Percentiles rank a stretch among this genome's conserved stretches.
These are phyloP conservation scores for Platygyra sinensis DNA, from an alignment of 64 coral and sea anemone species.

Conservation along the genomic window DNA sequence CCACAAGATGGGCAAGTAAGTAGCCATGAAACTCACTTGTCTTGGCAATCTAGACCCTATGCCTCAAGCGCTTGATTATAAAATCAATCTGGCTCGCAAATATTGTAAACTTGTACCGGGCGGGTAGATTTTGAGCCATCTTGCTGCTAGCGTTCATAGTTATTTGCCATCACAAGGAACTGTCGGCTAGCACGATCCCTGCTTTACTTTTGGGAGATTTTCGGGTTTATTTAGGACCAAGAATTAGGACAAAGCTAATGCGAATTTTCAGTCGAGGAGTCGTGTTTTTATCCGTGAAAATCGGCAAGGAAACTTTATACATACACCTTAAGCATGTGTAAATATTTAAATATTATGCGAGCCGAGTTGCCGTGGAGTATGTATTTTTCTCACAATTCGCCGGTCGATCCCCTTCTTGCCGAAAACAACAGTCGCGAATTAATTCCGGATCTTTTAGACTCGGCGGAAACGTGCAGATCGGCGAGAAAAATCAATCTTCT, in stretches of 20 bases:
- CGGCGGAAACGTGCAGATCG: background rate
- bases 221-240: background rate
- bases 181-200: constrained; percentile 2
- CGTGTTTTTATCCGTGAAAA: constrained; percentile 19
- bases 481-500: background rate
- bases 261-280: constrained; percentile 14
- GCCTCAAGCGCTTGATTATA: constrained; percentile 45
- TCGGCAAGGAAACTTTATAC: constrained; percentile 75
- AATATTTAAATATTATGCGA: constrained; percentile 99
- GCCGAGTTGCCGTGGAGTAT: constrained; percentile 44
- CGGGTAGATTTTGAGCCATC: constrained; percentile 54
- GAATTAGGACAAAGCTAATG: background rate
- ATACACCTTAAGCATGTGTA: constrained; percentile 76
- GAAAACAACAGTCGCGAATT: constrained; percentile 19
- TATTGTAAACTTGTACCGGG: background rate
- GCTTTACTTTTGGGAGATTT: constrained; percentile 22
- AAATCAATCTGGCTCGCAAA: constrained; percentile 21
- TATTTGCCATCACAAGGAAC: constrained; percentile 16
- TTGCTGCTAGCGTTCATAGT: constrained; percentile 42
- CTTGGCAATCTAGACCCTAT: constrained; percentile 29
- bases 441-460: background rate
- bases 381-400: constrained; percentile 27
- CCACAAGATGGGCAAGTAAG: constrained; percentile 85
- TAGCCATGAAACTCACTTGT: constrained; percentile 53
- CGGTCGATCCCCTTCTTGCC: background rate